phyloP scores from a whole-genome alignment of 2,113 vertebrate species.

The Rhinopithecus roxellana region DNA sequence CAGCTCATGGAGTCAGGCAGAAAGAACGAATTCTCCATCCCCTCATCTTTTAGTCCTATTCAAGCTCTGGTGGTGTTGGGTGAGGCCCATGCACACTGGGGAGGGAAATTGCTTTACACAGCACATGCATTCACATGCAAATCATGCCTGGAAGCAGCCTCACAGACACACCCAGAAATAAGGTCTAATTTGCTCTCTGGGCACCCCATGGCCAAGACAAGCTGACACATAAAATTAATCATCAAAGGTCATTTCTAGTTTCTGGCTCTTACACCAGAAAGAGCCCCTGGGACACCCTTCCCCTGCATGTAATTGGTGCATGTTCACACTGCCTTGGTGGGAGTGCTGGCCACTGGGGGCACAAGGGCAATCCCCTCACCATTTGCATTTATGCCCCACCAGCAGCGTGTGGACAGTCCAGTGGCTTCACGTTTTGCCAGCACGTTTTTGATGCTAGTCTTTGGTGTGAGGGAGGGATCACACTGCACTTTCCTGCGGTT shows the following conservation, averaged over 20 bases:
- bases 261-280: background rate
- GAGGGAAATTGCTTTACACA: too few relatives aligned
- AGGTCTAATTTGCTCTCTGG: background rate
- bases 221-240: background rate
- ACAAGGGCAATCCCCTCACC: rapidly evolving
- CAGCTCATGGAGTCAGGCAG: background rate
- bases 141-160: background rate
- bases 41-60: background rate
- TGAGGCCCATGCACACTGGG: background rate
- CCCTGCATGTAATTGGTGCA: background rate
- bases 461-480: background rate
- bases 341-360: too few relatives aligned
- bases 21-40: background rate
- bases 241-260: background rate
- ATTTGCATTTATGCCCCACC: too few relatives aligned
- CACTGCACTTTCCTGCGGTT: rapidly evolving
- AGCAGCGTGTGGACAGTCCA: rapidly evolving
- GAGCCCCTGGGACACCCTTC: rapidly evolving
- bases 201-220: background rate
- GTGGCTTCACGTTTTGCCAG: background rate
- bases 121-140: rapidly evolving
- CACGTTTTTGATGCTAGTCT: background rate
- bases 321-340: background rate
- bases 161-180: background rate
- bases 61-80: rapidly evolving